Conservation (phyloP, 2,888 invertebrate genomes). For the Drosophila antonietae region DNA sequence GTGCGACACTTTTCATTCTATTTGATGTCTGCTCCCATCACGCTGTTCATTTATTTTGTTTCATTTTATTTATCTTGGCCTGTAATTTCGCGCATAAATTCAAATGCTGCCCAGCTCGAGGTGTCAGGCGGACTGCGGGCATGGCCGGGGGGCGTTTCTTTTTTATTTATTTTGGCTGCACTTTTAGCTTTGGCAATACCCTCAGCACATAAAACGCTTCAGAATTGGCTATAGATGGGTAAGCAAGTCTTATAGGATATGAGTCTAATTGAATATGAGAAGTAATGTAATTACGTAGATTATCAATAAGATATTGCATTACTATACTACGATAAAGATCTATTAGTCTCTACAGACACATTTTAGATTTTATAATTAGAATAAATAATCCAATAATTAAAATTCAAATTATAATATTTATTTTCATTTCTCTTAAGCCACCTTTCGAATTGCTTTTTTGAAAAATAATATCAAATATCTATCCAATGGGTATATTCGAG, state of each 20-base stretch:
- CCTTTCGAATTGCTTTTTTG: not conserved
- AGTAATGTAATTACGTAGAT: not conserved
- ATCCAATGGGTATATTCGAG: not conserved
- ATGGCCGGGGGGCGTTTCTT: not conserved
- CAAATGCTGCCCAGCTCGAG: constrained; percentile 46
- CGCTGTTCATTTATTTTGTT: constrained; percentile 56
- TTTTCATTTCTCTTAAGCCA: not conserved
- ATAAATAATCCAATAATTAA: too few relatives aligned
- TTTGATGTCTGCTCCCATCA: constrained; percentile 70
- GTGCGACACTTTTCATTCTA: constrained; percentile 62
- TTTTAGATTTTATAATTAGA: not conserved
- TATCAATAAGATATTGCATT: too few relatives aligned
- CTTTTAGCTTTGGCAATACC: constrained; percentile 34
- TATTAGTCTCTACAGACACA: not conserved
- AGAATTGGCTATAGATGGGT: not conserved
- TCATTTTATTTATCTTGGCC: constrained; percentile 65
- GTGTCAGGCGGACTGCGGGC: constrained; percentile 37
- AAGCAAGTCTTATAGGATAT: not conserved
- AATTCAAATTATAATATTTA: not conserved
- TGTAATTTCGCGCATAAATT: constrained; percentile 76
- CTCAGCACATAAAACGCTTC: not conserved
- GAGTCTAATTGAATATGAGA: not conserved
- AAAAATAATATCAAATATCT: not conserved
- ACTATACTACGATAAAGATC: not conserved
- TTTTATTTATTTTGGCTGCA: constrained; percentile 66